Evolutionary conservation across 2,797 vertebrate genomes (phyloP), one percentile per base, ranked within the genome.

Genomic region (Anguilla megastoma): DNA sequence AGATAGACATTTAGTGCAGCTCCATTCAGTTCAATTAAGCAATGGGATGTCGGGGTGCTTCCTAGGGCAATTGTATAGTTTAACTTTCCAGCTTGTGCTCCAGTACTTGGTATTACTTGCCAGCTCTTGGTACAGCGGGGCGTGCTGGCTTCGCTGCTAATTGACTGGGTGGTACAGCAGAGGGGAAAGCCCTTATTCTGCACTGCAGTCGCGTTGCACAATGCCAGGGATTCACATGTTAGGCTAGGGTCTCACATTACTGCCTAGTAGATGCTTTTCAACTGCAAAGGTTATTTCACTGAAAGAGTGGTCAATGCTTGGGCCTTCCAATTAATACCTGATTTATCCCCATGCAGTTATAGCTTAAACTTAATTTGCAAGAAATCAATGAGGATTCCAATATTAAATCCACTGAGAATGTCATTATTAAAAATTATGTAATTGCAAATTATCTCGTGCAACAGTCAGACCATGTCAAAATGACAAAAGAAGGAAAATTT

Each of bases 341-440:
- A 82, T 82, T 82, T 82, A 82, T 82, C 33, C 6, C 79, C 6
- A 50, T 50, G 24, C 50, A 82, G 50, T 82, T n/a, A 50, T 82
- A 82, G 79, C 79, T 50, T 50, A 24, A 41, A 41, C 45, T 79
- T 79, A 18, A 79, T 79, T 79, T 21, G 36, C 33, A 79, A 82
- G 36, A 82, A 82, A 82, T 82, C 79, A 50, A 82, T 82, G 41
- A 48, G 45, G 8, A 50, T 82, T 82, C 24, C 18, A 82, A 82
- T 45, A n/a, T 82, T 2, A 50, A 82, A 50, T 45, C 79, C 21
- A 3, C 50, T 50, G 24, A n/a, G 50, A 82, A 48, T 69, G n/a
- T 69, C n/a, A 27, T 69, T n/a, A 27, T 69, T 69, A 69, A 69
- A 69, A 69, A 69, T 27, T 6, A 7, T 69, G 63, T 27, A 69